Evolutionary conservation across 2,113 vertebrate genomes (phyloP), one percentile per base, ranked within the genome.

Genomic region (Oenanthe oenanthe): DNA sequence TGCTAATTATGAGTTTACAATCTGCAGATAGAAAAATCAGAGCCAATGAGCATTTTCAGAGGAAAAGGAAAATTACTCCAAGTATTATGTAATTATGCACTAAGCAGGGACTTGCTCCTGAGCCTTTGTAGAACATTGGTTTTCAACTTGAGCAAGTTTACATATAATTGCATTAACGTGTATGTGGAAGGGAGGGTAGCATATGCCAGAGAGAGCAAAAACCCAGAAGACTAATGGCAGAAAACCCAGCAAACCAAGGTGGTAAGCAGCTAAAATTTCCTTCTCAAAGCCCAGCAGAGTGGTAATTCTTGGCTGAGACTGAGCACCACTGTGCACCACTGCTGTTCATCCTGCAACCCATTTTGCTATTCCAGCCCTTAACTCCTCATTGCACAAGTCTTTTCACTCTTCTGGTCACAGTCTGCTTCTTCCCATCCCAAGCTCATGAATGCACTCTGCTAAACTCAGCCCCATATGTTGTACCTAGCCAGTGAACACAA

Each of bases 21-120:
- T 98, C 97, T 98, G 95, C 95, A 97, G 97, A 98, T 97, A 98
- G 97, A 95, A 98, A 98, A 98, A 98, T 98, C 97, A 97, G 96
- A 98, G 96, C 97, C 97, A 97, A 96, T 96, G 92, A 96, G 88
- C 42, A 51, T 97, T 98, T 98, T 98, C 97, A 97, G 96, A 98
- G 97, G 97, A 97, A 98, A 96, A 97, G 83, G 88, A 97, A 98
- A 98, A 98, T 98, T 98, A 98, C 86, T 94, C 93, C 95, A 96
- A 98, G 97, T 96, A 96, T 93, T 93, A 38, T 97, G 91, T 97
- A 98, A 98, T 98, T 98, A 98, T 94, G 94, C 96, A 98, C 97
- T 98, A 98, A 98, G 93, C 95, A 74, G 84, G 92, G 95, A 95
- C 91, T 85, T 77, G 31, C 97, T 98, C 96, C 90, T 76, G 76